Evolutionary conservation across 2,888 invertebrate genomes (phyloP).

Genomic region (Anaspis maculata): DNA sequence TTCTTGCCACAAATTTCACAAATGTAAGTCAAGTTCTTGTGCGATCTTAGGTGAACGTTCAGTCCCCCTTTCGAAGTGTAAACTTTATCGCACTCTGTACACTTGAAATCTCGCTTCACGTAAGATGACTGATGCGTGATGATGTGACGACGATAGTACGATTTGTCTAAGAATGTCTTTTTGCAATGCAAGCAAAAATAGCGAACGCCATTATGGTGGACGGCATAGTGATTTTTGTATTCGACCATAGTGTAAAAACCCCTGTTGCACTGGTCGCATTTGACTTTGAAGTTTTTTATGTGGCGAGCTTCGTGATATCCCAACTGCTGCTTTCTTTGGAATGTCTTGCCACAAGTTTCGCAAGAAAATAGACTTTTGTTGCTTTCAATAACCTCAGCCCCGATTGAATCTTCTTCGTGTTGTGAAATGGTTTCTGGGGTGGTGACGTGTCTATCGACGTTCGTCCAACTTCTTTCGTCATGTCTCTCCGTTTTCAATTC

Average conservation of each 20-base stretch:
- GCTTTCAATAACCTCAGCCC: too few species aligned
- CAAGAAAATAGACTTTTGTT: conserved; percentile 20
- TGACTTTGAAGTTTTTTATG: conserved; percentile 17
- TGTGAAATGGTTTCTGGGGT: too few species aligned
- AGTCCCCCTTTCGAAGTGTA: conserved; percentile 11
- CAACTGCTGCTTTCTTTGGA: conserved; percentile 14
- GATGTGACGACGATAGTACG: conserved; percentile 16
- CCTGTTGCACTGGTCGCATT: conserved; percentile 21
- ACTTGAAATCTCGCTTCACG: conserved; percentile 15
- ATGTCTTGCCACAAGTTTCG: conserved; percentile 37
- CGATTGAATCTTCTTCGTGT: too few species aligned
- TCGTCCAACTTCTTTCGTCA: too few species aligned
- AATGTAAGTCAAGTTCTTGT: conserved; percentile 5
- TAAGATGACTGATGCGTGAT: conserved; percentile 17
- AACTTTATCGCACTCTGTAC: conserved; percentile 9
- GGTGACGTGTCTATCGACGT: too few species aligned
- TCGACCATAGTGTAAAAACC: conserved; percentile 18
- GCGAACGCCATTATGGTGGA: conserved; percentile 16
- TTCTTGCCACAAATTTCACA: conserved; percentile 11
- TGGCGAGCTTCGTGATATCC: conserved; percentile 31
- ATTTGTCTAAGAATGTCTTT: conserved; percentile 17
- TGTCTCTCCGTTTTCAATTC: too few species aligned
- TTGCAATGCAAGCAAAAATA: conserved; percentile 15
- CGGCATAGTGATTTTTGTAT: conserved; percentile 18
- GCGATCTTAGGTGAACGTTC: conserved; percentile 11